Conservation (phyloP, 2,797 vertebrate genomes). For the Ctenosaura bakeri region DNA sequence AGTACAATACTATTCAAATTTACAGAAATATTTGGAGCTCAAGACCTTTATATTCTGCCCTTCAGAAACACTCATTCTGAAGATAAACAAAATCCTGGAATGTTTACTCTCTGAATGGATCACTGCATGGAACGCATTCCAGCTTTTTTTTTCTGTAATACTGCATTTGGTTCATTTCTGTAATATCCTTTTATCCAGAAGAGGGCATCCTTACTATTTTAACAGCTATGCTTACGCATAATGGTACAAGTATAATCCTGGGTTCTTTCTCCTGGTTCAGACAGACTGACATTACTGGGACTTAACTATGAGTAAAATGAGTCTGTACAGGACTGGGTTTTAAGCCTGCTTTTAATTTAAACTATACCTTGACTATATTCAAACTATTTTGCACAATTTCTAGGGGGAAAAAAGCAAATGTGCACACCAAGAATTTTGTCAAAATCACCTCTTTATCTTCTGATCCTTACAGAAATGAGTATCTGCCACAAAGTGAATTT, state of each 20-base stretch:
- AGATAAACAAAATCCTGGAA: background rate
- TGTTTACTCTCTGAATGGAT: background rate
- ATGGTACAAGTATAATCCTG: background rate
- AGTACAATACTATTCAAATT: background rate
- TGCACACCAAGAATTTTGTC: background rate
- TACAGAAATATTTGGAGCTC: background rate
- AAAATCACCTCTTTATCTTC: background rate
- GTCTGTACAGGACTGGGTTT: background rate
- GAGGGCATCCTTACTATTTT: conserved; percentile 35
- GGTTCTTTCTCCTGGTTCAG: background rate
- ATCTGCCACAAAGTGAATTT: background rate
- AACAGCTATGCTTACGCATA: background rate
- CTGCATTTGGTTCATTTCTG: fast-evolving
- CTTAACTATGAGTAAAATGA: background rate
- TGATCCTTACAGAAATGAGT: conserved; percentile 9
- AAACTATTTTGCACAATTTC: background rate
- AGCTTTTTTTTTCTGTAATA: fast-evolving
- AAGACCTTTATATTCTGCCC: background rate
- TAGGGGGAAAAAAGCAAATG: background rate
- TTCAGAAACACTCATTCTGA: background rate
- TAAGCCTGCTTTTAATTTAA: background rate
- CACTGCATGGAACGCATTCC: fast-evolving
- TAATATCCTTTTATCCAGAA: conserved; percentile 17
- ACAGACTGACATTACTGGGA: background rate
- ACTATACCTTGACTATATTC: background rate